phyloP scores from a whole-genome alignment of 1,140 invertebrate genomes.

The Hyposmocoma kahamanoa region DNA sequence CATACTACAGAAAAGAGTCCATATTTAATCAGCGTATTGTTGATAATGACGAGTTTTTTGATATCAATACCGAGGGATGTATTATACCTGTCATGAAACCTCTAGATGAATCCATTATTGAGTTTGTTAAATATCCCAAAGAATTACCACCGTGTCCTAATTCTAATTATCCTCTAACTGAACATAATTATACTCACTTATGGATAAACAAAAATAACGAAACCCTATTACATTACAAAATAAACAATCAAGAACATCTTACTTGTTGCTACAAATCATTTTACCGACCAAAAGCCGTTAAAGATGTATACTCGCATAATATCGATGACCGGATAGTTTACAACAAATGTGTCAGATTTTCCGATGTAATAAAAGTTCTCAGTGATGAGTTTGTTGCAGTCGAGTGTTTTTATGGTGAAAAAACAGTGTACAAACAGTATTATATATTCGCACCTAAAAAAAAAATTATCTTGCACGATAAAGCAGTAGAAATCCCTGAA shows the following conservation, averaged over 20 bases:
- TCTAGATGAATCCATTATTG: conserved; percentile 70
- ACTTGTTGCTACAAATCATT: conserved; percentile 78
- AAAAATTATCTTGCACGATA: conserved; percentile 11
- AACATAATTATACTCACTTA: conserved; percentile 76
- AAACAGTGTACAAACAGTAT: conserved; percentile 77
- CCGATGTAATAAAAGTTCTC: conserved; percentile 41
- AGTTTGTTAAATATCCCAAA: neutral
- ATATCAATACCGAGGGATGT: conserved; percentile 83
- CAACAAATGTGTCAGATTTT: conserved; percentile 50
- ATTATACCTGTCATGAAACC: conserved; percentile 84
- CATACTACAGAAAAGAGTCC: too few relatives aligned
- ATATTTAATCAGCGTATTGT: too few relatives aligned
- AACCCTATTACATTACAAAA: neutral
- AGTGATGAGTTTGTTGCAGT: conserved; percentile 79
- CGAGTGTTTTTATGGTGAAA: conserved; percentile 65
- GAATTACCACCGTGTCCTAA: conserved; percentile 30
- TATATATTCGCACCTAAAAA: conserved; percentile 77
- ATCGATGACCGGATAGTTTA: conserved; percentile 50
- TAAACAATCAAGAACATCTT: conserved; percentile 68
- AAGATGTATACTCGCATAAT: conserved; percentile 33
- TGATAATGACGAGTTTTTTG: too few relatives aligned
- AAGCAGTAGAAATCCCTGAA: neutral
- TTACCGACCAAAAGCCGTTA: conserved; percentile 63
- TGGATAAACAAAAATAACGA: conserved; percentile 55
- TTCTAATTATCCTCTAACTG: conserved; percentile 63